These are phyloP conservation scores for Gallinago paraguaiae DNA, from an alignment of 2,113 vertebrate species.

Conservation along the genomic window DNA sequence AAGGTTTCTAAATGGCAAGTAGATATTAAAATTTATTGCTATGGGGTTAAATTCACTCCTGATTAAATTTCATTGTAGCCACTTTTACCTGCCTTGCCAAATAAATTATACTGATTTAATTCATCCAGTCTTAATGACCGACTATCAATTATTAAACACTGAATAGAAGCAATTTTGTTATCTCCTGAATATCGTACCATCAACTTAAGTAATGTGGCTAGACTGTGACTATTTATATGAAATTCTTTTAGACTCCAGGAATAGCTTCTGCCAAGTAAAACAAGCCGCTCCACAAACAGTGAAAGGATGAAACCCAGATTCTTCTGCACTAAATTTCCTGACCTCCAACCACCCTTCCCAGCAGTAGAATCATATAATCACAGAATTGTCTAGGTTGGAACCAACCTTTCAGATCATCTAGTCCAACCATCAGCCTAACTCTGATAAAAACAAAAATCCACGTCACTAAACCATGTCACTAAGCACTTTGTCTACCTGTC, in stretches of 20 bases:
- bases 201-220: background rate
- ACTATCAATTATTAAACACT: slow-evolving; percentile 7
- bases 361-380: background rate
- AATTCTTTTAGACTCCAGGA: background rate
- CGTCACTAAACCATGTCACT: too few species aligned
- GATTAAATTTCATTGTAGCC: background rate
- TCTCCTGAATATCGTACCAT: background rate
- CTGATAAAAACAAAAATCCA: too few species aligned
- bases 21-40: background rate
- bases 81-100: background rate
- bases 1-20: background rate
- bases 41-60: background rate
- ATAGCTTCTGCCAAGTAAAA: background rate
- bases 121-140: background rate
- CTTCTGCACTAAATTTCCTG: background rate
- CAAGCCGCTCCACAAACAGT: background rate
- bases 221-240: background rate
- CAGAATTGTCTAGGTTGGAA: too few species aligned
- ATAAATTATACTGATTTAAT: slow-evolving; percentile 6
- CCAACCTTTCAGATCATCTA: too few species aligned
- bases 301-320: background rate
- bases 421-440: too few species aligned
- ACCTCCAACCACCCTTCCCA: background rate
- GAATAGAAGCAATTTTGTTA: background rate
- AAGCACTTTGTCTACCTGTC: too few species aligned